phyloP scores from a whole-genome alignment of 2,797 vertebrate species.

The Sciurus vulgaris region DNA sequence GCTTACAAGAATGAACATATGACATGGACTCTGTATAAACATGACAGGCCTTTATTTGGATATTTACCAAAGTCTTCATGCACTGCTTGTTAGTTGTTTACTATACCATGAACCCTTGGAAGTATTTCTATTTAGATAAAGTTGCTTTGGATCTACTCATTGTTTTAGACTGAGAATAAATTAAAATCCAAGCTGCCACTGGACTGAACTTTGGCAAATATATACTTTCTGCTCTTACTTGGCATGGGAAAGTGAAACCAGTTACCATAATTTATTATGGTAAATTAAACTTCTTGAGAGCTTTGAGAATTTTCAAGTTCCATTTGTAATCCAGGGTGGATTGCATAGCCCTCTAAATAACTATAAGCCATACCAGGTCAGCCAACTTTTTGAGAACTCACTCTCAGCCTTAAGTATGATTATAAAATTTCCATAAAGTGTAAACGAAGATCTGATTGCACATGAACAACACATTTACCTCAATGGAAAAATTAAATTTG shows the following conservation, averaged over 20 bases:
- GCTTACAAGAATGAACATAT: conserved; percentile 73
- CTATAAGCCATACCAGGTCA: conserved; percentile 69
- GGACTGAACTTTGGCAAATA: neutral
- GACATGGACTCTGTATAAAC: neutral
- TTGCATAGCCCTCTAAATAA: conserved; percentile 74
- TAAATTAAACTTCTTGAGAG: conserved; percentile 79
- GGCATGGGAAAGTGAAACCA: conserved; percentile 73
- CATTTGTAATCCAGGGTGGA: conserved; percentile 75
- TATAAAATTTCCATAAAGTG: conserved; percentile 74
- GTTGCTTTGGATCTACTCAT: neutral
- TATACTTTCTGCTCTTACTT: conserved; percentile 2
- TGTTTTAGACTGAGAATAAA: conserved; percentile 17
- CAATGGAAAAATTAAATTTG: conserved; percentile 37
- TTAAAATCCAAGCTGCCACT: neutral
- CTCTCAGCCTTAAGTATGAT: conserved; percentile 59
- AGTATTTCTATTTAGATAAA: neutral
- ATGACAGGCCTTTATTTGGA: neutral
- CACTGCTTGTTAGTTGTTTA: conserved; percentile 9
- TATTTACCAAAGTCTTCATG: neutral
- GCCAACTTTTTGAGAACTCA: neutral
- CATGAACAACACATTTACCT: conserved; percentile 50
- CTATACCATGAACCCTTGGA: neutral
- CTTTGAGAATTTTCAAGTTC: conserved; percentile 84
- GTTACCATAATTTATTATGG: conserved; percentile 74
- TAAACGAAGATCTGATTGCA: conserved; percentile 61